A percentile compares a stretch with the other conserved stretches of the same genome.
Conservation (phyloP, 1,140 invertebrate genomes). For the Drosophila takahashii region DNA sequence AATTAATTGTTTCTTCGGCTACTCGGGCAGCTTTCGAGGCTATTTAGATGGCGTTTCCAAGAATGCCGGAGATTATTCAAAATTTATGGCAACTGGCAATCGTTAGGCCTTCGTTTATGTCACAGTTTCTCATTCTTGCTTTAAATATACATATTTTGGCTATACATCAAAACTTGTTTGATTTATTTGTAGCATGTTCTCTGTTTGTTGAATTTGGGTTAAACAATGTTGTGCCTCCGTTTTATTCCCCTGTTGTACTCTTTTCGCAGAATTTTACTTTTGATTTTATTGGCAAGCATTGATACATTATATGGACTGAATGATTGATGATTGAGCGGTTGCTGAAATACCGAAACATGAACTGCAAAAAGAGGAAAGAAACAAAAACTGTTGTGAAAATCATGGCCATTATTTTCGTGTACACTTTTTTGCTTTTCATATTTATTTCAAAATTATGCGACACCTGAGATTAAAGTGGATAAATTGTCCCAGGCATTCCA, state of each 20-base stretch:
- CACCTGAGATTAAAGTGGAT: constrained; percentile 52
- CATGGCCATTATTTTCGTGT: constrained; percentile 16
- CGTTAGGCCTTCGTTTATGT: constrained; percentile 45
- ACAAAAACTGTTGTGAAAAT: constrained; percentile 30
- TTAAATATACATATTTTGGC: constrained; percentile 4
- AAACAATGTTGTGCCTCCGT: constrained; percentile 45
- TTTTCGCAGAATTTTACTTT: constrained; percentile 21
- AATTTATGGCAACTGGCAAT: constrained; percentile 41
- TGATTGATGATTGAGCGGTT: constrained; percentile 43
- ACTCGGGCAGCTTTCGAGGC: constrained; percentile 11
- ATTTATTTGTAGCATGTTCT: constrained; percentile 32
- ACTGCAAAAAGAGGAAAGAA: constrained; percentile 2
- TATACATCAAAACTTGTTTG: constrained; percentile 23
- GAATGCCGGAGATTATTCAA: constrained; percentile 30
- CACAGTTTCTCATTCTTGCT: constrained; percentile 18
- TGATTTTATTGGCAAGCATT: constrained; percentile 33
- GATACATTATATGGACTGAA: constrained; percentile 49
- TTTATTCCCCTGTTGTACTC: constrained; percentile 12
- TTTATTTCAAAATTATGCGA: constrained; percentile 47
- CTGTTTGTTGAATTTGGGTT: constrained; percentile 58
- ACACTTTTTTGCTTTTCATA: constrained; percentile 24
- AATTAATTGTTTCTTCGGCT: constrained; percentile 58
- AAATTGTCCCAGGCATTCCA: constrained; percentile 43
- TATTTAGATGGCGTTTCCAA: constrained; percentile 24
- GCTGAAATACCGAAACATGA: constrained; percentile 37